Percentiles rank a stretch among this genome's conserved stretches.
These are phyloP conservation scores for Agelaius phoeniceus DNA, from an alignment of 2,113 vertebrate species.

Conservation along the genomic window DNA sequence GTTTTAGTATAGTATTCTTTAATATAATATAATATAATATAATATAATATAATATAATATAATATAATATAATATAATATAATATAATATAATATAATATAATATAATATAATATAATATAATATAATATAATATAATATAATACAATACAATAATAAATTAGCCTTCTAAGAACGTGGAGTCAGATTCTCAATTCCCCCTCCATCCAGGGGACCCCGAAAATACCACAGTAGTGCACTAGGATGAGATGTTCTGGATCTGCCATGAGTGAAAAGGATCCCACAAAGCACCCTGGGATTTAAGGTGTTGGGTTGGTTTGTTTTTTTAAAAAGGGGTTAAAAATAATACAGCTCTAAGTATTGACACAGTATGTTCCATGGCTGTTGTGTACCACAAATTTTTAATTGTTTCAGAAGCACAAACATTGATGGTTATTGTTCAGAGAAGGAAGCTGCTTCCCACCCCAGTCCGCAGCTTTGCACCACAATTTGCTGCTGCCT, in stretches of 20 bases:
- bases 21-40: too few relatives aligned
- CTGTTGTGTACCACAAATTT: not conserved
- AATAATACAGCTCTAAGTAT: not conserved
- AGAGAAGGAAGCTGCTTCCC: not conserved
- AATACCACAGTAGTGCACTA: too few relatives aligned
- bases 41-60: too few relatives aligned
- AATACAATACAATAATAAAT: too few relatives aligned
- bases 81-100: too few relatives aligned
- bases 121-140: too few relatives aligned
- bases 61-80: too few relatives aligned
- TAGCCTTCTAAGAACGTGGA: too few relatives aligned
- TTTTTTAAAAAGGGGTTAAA: not conserved
- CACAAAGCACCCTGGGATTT: not conserved
- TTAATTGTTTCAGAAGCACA: not conserved
- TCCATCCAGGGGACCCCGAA: too few relatives aligned
- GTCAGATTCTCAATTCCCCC: too few relatives aligned
- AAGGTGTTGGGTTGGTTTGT: not conserved
- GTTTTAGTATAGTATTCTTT: too few relatives aligned
- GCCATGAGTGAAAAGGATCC: fast-evolving
- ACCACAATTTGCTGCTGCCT: not conserved
- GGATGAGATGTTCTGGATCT: fast-evolving
- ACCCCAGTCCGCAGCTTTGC: not conserved
- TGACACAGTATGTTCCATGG: fast-evolving
- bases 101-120: too few relatives aligned
- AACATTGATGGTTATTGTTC: not conserved